These are phyloP conservation scores for Gallinago solitaria DNA, from an alignment of 2,797 vertebrate species.

Conservation along the genomic window DNA sequence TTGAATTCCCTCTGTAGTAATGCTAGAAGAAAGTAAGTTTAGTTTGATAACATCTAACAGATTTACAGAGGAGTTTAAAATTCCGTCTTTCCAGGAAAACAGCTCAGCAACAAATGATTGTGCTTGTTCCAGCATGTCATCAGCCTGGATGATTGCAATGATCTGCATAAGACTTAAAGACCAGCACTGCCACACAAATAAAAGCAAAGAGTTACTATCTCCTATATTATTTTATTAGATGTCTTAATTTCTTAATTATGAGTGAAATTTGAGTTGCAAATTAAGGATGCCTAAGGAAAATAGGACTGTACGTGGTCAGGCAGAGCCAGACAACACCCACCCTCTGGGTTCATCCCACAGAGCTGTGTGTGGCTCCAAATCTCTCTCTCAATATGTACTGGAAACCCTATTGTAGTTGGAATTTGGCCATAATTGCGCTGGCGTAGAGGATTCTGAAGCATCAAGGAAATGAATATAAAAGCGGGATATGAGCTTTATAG, in stretches of 20 bases:
- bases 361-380: background rate
- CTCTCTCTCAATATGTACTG: background rate
- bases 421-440: background rate
- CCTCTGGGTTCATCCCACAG: background rate
- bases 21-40: background rate
- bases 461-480: background rate
- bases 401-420: background rate
- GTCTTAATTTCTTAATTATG: background rate
- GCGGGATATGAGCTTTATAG: too few relatives aligned
- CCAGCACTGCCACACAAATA: background rate
- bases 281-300: background rate
- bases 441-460: background rate
- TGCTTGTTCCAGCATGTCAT: background rate
- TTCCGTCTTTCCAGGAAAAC: background rate
- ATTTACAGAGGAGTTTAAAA: background rate
- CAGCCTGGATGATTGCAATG: background rate
- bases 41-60: background rate
- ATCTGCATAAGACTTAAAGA: background rate
- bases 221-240: background rate
- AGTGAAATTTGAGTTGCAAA: background rate
- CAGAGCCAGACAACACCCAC: background rate
- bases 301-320: background rate
- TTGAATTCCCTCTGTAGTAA: background rate
- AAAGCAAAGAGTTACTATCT: background rate
- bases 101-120: background rate